phyloP scores from a whole-genome alignment of 2,113 vertebrate genomes.

The Sciurus niger region DNA sequence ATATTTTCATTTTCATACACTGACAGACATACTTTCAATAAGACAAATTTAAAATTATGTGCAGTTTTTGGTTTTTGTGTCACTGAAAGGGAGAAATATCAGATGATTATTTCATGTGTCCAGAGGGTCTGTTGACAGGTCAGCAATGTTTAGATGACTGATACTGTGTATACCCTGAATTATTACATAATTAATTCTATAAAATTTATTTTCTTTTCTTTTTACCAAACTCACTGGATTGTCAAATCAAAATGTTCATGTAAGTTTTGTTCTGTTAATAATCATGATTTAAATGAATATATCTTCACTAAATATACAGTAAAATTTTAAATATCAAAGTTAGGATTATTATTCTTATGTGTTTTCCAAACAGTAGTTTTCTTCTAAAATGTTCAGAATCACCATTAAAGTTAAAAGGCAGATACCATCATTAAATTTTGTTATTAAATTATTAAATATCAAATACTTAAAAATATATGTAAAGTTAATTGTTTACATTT shows the following conservation, averaged over 20 bases:
- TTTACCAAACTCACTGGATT: neutral
- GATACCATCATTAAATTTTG: neutral
- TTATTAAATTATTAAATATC: constrained; percentile 2
- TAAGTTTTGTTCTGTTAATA: neutral
- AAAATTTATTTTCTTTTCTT: neutral
- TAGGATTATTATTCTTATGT: neutral
- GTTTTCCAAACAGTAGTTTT: neutral
- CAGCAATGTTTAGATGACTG: neutral
- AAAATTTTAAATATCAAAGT: neutral
- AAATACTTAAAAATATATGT: neutral
- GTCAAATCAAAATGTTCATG: neutral
- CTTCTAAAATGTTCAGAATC: neutral
- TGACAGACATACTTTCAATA: neutral
- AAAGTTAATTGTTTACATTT: constrained; percentile 40
- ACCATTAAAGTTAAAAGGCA: neutral
- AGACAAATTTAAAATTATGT: neutral
- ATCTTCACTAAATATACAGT: neutral
- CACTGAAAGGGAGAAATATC: neutral
- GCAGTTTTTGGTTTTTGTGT: neutral
- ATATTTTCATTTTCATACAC: neutral
- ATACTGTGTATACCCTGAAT: neutral
- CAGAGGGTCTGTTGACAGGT: neutral
- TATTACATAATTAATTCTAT: neutral
- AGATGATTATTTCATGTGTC: neutral
- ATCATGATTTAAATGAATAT: neutral